Percentiles rank a stretch among this genome's conserved stretches.
phyloP scores from a whole-genome alignment of 2,888 invertebrate genomes.

The Ariolimax columbianus region DNA sequence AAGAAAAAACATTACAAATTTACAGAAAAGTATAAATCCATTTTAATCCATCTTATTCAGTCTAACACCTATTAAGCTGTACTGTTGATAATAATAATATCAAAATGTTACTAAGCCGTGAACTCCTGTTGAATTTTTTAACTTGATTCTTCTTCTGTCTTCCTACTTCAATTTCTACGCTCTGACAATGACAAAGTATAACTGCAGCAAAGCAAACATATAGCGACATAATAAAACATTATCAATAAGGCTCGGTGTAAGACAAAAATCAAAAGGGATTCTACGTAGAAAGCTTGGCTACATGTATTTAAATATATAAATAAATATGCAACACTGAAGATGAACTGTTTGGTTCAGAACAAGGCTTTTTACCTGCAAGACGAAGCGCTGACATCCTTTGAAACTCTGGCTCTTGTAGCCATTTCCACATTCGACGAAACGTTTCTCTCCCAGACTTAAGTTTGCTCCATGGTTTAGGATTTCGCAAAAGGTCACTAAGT shows the following conservation, averaged over 20 bases:
- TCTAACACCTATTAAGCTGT: no score
- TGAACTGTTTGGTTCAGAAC: neutral
- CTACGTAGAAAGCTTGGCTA: slow-evolving; percentile 17
- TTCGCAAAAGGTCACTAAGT: slow-evolving; percentile 95
- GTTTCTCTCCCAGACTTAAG: slow-evolving; percentile 99
- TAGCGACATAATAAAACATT: neutral
- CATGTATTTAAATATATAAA: neutral
- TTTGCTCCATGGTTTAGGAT: slow-evolving; percentile 99
- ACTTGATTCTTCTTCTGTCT: no score
- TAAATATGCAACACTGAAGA: neutral
- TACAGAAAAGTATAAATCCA: no score
- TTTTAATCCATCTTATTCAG: no score
- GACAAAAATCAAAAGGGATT: slow-evolving; percentile 10
- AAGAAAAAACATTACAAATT: no score
- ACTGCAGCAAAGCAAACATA: slow-evolving; percentile 5
- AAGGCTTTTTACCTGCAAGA: slow-evolving; percentile 88
- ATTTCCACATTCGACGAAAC: slow-evolving; percentile 99
- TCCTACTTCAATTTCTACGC: no score
- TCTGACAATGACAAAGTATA: neutral
- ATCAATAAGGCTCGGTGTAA: no score
- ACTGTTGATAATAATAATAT: no score
- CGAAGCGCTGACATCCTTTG: slow-evolving; percentile 99
- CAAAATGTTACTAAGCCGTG: no score
- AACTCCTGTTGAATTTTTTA: no score
- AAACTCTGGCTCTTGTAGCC: slow-evolving; percentile 99